phyloP scores from a whole-genome alignment of 2,113 vertebrate genomes.

The Nesoenas mayeri region DNA sequence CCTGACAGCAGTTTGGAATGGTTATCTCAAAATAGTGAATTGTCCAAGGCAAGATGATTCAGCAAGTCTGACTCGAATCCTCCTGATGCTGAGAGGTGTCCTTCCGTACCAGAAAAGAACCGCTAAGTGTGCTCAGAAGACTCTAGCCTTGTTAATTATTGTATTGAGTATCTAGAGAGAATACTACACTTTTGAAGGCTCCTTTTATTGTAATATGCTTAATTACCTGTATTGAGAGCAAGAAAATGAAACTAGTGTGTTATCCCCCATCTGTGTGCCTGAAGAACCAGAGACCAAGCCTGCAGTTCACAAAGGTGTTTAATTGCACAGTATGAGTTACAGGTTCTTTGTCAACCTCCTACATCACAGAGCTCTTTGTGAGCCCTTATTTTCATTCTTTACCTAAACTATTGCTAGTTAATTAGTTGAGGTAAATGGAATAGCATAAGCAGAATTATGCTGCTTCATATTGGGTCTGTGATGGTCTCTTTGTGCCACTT shows the following conservation, averaged over 20 bases:
- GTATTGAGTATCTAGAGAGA: background rate
- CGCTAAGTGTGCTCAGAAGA: background rate
- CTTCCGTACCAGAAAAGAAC: background rate
- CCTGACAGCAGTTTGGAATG: background rate
- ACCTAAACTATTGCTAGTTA: slow-evolving; percentile 30
- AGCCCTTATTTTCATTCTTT: background rate
- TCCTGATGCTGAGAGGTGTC: background rate
- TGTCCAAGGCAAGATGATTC: slow-evolving; percentile 1
- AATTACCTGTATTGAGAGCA: background rate
- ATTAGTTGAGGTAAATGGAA: slow-evolving; percentile 31
- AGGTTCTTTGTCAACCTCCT: background rate
- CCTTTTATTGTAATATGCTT: background rate
- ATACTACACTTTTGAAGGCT: background rate
- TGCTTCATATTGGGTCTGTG: background rate
- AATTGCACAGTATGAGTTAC: background rate
- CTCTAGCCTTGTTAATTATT: background rate
- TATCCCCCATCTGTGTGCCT: background rate
- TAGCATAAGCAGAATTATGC: background rate
- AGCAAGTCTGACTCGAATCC: background rate
- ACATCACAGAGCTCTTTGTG: slow-evolving; percentile 4
- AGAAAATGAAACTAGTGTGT: background rate
- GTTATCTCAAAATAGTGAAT: background rate
- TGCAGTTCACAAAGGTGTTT: background rate
- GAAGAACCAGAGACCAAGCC: background rate
- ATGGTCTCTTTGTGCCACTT: slow-evolving; percentile 41